Evolutionary conservation across 2,888 invertebrate species (phyloP), one percentile per base, ranked within the genome.

Genomic region (Acanthosepion pharaonis): DNA sequence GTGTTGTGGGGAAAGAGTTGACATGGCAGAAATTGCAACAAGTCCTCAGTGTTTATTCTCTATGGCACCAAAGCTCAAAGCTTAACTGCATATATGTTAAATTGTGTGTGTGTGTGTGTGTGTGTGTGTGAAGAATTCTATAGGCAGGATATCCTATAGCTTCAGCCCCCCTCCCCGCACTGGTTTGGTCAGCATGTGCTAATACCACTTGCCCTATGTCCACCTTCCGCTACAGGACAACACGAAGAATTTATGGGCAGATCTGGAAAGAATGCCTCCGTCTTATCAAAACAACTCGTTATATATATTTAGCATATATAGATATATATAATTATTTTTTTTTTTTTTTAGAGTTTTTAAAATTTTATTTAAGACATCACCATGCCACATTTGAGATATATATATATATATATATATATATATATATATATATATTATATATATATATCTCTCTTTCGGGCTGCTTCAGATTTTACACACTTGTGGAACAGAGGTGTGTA

Each of bases 201-300:
- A 9, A n/a, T n/a, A 78, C 78, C n/a, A 78, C n/a, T 78, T 78
- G 78, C 78, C 78, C 78, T 78, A 78, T 78, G n/a, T 78, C n/a
- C 78, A 78, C n/a, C 78, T 78, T 78, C 78, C 18, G n/a, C 18
- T 9, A 33, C 78, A n/a, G n/a, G 78, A 78, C n/a, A 33, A 78
- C n/a, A 78, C n/a, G n/a, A n/a, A 78, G 59, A 23, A 59, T 51
- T 51, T 51, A 64, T 11, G 18, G 78, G 78, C 78, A n/a, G n/a
- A 78, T n/a, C 78, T 33, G 78, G 23, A 78, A 33, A 78, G 78
- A n/a, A 78, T n/a, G 78, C 78, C 78, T n/a, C 15, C n/a, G n/a
- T 78, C n/a, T 78, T n/a, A n/a, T n/a, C 78, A 28, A 78, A 78
- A n/a, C 55, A 55, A 55, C n/a, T 78, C 78, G 3, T 78, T n/a